Percentiles rank a stretch among this genome's conserved stretches.
Evolutionary conservation across 2,113 vertebrate species (phyloP).

Genomic region (Malurus melanocephalus): DNA sequence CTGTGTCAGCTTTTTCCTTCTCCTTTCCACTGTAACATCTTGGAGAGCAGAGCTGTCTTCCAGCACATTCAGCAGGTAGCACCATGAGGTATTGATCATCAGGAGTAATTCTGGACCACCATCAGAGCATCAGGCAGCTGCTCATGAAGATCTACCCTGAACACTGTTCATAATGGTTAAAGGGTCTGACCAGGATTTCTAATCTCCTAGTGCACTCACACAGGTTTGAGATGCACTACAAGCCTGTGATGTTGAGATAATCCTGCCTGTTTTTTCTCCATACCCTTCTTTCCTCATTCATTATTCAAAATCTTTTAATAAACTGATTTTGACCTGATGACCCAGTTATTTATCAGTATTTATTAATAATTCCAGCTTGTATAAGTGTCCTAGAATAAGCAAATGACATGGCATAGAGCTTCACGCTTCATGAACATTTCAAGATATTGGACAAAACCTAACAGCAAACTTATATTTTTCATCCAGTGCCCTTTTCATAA

Average conservation of each 20-base stretch:
- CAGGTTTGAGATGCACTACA: background rate
- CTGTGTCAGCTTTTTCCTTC: background rate
- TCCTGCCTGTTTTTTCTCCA: background rate
- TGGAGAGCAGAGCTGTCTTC: background rate
- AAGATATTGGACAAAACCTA: background rate
- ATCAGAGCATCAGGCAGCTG: background rate
- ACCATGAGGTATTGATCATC: background rate
- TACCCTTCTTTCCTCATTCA: background rate
- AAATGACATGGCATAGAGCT: background rate
- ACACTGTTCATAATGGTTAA: fast-evolving
- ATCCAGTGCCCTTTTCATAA: background rate
- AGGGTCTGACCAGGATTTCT: background rate
- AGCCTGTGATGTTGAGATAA: background rate
- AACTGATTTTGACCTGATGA: background rate
- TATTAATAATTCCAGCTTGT: background rate
- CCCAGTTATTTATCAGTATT: background rate
- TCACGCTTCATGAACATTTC: background rate
- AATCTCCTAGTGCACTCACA: background rate
- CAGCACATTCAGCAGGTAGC: background rate
- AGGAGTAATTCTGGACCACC: background rate
- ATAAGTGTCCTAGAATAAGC: background rate
- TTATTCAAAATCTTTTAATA: background rate
- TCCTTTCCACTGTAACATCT: background rate
- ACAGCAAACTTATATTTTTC: background rate
- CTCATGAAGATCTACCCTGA: background rate